phyloP scores from a whole-genome alignment of 1,140 invertebrate species.

The Zelostemma sp. region DNA sequence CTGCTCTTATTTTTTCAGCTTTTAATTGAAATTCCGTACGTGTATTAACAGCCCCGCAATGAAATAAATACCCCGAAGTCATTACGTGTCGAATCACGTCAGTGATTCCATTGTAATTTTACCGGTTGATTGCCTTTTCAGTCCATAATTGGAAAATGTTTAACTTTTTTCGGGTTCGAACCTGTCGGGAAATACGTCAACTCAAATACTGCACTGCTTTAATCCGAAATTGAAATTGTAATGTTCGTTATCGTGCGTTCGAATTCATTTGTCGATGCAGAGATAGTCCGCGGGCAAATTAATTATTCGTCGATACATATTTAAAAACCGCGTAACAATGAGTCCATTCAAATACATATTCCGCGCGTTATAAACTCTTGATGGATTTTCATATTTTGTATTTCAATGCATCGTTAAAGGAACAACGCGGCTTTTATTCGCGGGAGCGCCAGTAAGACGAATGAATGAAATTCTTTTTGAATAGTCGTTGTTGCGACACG shows the following conservation, averaged over 20 bases:
- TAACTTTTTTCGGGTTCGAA: not conserved
- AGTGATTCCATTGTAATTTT: not conserved
- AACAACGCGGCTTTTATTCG: slow-evolving; percentile 20
- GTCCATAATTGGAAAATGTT: not conserved
- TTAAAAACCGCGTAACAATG: no score
- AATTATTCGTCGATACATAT: no score
- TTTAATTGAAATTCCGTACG: slow-evolving; percentile 37
- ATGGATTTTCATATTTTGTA: slow-evolving; percentile 21
- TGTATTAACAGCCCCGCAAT: not conserved
- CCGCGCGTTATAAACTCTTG: not conserved
- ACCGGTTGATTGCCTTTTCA: not conserved
- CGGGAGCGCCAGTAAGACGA: slow-evolving; percentile 13
- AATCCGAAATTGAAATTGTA: no score
- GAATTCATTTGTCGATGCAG: no score
- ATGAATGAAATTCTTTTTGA: slow-evolving; percentile 27
- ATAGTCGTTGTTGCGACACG: slow-evolving; percentile 26
- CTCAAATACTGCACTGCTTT: no score
- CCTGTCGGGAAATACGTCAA: not conserved
- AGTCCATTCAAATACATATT: no score
- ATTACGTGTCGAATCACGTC: slow-evolving; percentile 10
- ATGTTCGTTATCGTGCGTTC: no score
- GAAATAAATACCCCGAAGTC: slow-evolving; percentile 16
- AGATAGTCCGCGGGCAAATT: no score
- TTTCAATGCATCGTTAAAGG: not conserved
- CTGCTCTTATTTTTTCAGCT: slow-evolving; percentile 20